phyloP scores from a whole-genome alignment of 2,888 invertebrate genomes.

The Leucozona laternaria region DNA sequence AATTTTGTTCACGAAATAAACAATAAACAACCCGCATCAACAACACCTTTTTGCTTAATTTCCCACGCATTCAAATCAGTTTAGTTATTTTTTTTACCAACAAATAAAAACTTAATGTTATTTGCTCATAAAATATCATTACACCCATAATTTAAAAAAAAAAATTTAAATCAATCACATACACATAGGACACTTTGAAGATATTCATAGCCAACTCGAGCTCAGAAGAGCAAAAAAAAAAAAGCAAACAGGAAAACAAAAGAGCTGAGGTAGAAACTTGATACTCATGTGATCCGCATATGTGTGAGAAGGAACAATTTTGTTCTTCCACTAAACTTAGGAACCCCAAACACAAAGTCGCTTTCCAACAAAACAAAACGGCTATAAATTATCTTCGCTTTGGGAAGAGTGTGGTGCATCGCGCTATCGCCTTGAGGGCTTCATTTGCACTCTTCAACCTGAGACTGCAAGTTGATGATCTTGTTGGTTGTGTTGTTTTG shows the following conservation, averaged over 20 bases:
- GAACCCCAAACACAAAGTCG: conserved; percentile 15
- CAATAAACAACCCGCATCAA: background rate
- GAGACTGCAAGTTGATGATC: conserved; percentile 10
- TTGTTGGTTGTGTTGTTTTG: background rate
- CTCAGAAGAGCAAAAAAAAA: background rate
- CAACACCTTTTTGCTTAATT: background rate
- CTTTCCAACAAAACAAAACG: conserved; percentile 25
- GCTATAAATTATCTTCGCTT: conserved; percentile 43
- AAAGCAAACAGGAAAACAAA: conserved; percentile 27
- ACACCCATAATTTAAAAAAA: background rate
- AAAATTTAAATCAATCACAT: background rate
- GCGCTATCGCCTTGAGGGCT: conserved; percentile 29
- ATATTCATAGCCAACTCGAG: background rate
- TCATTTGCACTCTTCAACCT: conserved; percentile 49
- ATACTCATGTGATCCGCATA: conserved; percentile 28
- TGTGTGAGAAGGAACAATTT: background rate
- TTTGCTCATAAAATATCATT: conserved; percentile 17
- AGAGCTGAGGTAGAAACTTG: conserved; percentile 43
- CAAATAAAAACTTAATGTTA: conserved; percentile 7
- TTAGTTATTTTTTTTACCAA: background rate
- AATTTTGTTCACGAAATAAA: too few species aligned
- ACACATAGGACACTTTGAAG: background rate
- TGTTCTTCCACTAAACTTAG: conserved; percentile 4
- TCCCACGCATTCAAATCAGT: conserved; percentile 2
- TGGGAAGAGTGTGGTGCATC: conserved; percentile 35